Base-by-base conservation (phyloP, 1,140 invertebrate genomes). In the Calliphora vicina region DNA sequence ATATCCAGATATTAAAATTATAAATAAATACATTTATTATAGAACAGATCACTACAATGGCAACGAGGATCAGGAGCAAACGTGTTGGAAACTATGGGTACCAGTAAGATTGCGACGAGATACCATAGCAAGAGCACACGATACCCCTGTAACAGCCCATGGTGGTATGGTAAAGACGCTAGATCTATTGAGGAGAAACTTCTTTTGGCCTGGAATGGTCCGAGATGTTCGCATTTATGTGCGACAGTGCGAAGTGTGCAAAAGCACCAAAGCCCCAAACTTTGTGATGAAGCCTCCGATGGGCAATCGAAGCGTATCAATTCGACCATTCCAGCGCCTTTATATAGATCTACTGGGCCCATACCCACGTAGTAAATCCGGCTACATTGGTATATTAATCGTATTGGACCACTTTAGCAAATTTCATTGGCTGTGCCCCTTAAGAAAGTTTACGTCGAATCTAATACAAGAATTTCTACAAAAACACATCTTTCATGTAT, bases 1-100 rank as follows among this genome's bases (percentile, higher is more conserved):
- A 35, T 35, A 35, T 35, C 29, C 29, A 4, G 29, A 35, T 35
- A 35, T 35, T 35, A 35, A 35, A 8, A 35, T 35, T 35, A 35
- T 35, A 35, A 8, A 35, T 35, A 35, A 35, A 35, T 35, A 4
- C 29, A 2, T 35, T 35, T 35, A 35, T 35, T 35, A 4, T 35
- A 2, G 29, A 35, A 35, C 29, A 35, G 29, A 35, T 35, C 29
- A 35, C 29, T 35, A 35, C 8, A 35, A 35, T 35, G 29, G 29
- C 29, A 35, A 35, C 29, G 29, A 35, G 29, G 8, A 25, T 5
- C 20, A 80, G 80, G 82, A 83, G 20, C 43, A 20, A 25, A 35
- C 12, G 15, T 23, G 72, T 17, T 83, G 83, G 80, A 82, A 83
- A 80, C 71, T 84, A 13, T 85, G 83, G 83, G 78, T 83, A 15